Base-by-base conservation (phyloP, 1,140 invertebrate genomes). In the Drosophila elegans region DNA sequence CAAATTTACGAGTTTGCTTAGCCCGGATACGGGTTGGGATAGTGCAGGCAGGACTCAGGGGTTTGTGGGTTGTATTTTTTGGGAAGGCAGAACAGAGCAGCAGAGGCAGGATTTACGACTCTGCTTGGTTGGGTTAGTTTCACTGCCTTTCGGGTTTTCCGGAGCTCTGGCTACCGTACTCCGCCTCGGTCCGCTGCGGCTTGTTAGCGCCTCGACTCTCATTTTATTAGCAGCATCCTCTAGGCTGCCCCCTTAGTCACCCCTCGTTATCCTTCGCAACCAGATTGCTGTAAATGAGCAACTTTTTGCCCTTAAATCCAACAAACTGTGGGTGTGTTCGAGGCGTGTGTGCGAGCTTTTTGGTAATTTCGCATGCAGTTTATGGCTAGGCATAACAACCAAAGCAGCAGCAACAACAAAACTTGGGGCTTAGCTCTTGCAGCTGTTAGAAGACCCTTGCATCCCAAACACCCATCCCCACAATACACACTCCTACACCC, bases 281-380 rank as follows among this genome's bases (percentile, higher is more conserved):
- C 71, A 74, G 59, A 75, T 75, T 76, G 66, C 63, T 78, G 64
- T 61, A 74, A 85, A 86, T 85, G 78, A 86, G 73, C 75, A 83
- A 86, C 68, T 74, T 86, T 78, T 81, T 74, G 82, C 59, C 63
- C 66, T 38, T 36, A 61, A 52, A 63, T 42, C 52, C 60, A 64
- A 53, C 52, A 52, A 49, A 62, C n/a, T 9, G 45, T 21, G 49
- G 13, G 52, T 25, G 54, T 45, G 38, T 38, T 62, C 46, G 42
- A 11, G 21, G 48, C 54, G 45, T 56, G 32, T 79, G 69, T 63
- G 57, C 67, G 61, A 63, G 69, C 59, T 76, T 88, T 86, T 83
- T 74, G 79, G 83, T 71, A 83, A 88, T 88, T 86, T 89, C 83
- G 76, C 83, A 68, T 86, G 83, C 83, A 86, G 83, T 86, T 86